Evolutionary conservation across 2,113 vertebrate species (phyloP), one percentile per base, ranked within the genome.

Genomic region (Toxotes jaculatrix): DNA sequence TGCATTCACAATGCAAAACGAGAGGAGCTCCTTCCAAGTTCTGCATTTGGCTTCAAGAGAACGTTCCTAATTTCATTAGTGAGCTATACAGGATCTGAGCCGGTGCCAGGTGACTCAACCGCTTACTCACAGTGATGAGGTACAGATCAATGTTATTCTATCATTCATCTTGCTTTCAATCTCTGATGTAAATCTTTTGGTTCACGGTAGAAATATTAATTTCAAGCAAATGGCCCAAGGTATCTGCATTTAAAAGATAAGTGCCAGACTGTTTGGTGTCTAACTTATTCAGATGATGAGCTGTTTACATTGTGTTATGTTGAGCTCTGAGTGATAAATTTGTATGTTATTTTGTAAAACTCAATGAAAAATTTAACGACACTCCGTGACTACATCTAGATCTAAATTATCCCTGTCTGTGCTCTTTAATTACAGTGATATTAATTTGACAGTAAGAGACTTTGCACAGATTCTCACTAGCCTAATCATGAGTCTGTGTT

Each of bases 41-140:
- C 42, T 80, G 79, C 84, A 75, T 91, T 92, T 89, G 76, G 76
- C 88, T 89, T 84, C 38, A 79, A 82, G 79, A 70, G 49, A 77
- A 47, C 4, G 0, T 10, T 38, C 56, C 55, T 89, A 87, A 92
- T 93, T 93, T 90, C 74, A 89, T 90, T 92, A 88, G 82, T 57
- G 74, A 74, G 49, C 64, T 72, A 45, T 74, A 73, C 66, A 75
- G 65, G 62, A 70, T 61, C 70, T 66, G 82, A 73, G 40, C 40
- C 16, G 27, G 51, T 87, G 89, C 83, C 88, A 91, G 64, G 65
- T 84, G 82, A 84, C 79, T 76, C 47, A 84, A 71, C n/a, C 86
- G 80, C 82, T 90, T 71, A 87, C 73, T 88, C 85, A 76, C 42
- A 72, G 36, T 43, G 77, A 85, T 68, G 63, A 75, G 55, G 47